Percentiles rank a stretch among this genome's conserved stretches.
These are phyloP conservation scores for Drosophila albomicans DNA, from an alignment of 1,140 invertebrate species.

Conservation along the genomic window DNA sequence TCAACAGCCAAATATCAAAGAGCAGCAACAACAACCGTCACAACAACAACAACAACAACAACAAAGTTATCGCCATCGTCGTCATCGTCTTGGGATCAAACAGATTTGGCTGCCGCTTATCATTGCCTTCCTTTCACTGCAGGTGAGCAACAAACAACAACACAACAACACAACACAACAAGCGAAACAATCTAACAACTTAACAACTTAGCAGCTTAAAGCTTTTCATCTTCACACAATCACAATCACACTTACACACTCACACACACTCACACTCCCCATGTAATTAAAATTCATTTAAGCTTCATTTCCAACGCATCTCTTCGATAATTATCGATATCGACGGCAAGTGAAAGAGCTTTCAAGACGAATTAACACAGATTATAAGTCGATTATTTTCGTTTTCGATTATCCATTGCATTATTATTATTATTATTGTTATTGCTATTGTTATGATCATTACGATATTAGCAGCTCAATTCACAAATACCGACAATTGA, in stretches of 20 bases:
- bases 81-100: slow-evolving; percentile 65
- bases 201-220: slow-evolving; percentile 22
- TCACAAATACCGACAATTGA: too few relatives aligned
- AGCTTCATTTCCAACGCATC: background rate
- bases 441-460: too few relatives aligned
- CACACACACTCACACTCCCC: background rate
- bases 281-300: slow-evolving; percentile 14
- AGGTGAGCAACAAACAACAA: slow-evolving; percentile 61
- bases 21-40: slow-evolving; percentile 18
- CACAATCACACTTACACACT: background rate
- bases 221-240: background rate
- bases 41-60: slow-evolving; percentile 24
- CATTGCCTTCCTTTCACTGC: slow-evolving; percentile 81
- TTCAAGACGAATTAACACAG: background rate
- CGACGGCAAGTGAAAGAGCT: slow-evolving; percentile 3
- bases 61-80: slow-evolving; percentile 58
- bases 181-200: slow-evolving; percentile 23
- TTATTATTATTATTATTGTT: background rate
- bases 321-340: slow-evolving; percentile 15
- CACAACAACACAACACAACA: slow-evolving; percentile 10
- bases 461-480: too few relatives aligned
- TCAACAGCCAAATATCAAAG: slow-evolving; percentile 37
- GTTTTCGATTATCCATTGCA: background rate
- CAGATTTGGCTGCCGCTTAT: slow-evolving; percentile 82
- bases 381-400: background rate